Percentiles rank a stretch among this genome's conserved stretches.
Evolutionary conservation across 2,797 vertebrate species (phyloP).

Genomic region (Aratinga solstitialis): DNA sequence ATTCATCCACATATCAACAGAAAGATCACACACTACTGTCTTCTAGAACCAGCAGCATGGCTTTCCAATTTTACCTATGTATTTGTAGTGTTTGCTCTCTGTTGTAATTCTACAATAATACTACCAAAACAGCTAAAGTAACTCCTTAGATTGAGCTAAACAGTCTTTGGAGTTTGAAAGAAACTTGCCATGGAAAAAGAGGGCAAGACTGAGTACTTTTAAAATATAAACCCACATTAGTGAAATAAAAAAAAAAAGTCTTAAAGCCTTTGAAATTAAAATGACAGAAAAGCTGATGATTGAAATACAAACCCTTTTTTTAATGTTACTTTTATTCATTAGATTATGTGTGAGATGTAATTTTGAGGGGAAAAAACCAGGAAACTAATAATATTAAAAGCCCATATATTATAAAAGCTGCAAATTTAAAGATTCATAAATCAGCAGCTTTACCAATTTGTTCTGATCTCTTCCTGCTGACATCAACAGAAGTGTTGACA

Average conservation of each 20-base stretch:
- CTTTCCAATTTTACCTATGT: not conserved
- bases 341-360: not conserved
- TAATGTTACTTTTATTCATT: not conserved
- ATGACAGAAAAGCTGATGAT: not conserved
- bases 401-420: not conserved
- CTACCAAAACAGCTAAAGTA: not conserved
- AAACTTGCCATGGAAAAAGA: not conserved
- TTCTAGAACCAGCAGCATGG: not conserved
- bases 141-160: not conserved
- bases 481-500: not conserved
- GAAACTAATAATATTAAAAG: not conserved
- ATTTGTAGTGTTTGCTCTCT: not conserved
- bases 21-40: constrained; percentile 6
- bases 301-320: not conserved
- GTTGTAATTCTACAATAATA: not conserved
- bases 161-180: not conserved
- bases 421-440: not conserved
- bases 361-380: not conserved
- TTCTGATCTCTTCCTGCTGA: constrained; percentile 24
- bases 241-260: constrained; percentile 1
- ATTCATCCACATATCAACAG: not conserved
- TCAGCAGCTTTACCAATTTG: not conserved
- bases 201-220: not conserved
- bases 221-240: not conserved
- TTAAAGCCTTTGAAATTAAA: not conserved